Evolutionary conservation across 2,888 invertebrate genomes (phyloP), one percentile per base, ranked within the genome.

Genomic region (Synergus gifuensis): DNA sequence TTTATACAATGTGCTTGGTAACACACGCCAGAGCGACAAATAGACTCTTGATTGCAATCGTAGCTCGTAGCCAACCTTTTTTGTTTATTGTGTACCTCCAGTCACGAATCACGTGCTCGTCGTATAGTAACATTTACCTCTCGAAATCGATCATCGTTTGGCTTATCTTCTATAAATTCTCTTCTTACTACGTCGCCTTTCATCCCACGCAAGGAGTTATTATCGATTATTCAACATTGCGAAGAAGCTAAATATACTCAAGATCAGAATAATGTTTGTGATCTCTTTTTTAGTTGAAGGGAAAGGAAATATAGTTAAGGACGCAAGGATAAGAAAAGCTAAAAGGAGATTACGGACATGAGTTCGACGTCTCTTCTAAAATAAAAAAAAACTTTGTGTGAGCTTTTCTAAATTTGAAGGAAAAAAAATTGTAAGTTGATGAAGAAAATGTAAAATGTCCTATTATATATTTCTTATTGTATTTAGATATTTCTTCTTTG

Each of bases 21-120:
- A 66, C 66, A 66, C 66, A 42, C 42, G 66, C n/a, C 66, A 18
- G 18, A 42, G n/a, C 42, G 18, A 66, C 42, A 66, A 66, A 66
- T 66, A 66, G 66, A 66, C 66, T 66, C 42, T 66, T 18, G 11
- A 18, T 66, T 42, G 11, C 42, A 66, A 42, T 66, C 42, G 9
- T 11, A 66, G 42, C 44, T 66, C 42, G 9, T 11, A 66, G 42
- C 42, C 66, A 18, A 66, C 9, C 40, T 44, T 44, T 36, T 66
- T 42, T 66, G 66, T 66, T 42, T 42, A 66, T 44, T 11, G 66
- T 18, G 42, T 18, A 18, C 42, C 14, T 40, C 63, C 36, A 63
- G 36, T 5, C 63, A 36, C 63, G 36, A 62, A 62, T 62, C 62
- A 63, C 63, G 63, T 63, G 28, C 16, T 40, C 28, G 4, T 22